Conservation (phyloP, 2,113 vertebrate genomes). For the Spea bombifrons region DNA sequence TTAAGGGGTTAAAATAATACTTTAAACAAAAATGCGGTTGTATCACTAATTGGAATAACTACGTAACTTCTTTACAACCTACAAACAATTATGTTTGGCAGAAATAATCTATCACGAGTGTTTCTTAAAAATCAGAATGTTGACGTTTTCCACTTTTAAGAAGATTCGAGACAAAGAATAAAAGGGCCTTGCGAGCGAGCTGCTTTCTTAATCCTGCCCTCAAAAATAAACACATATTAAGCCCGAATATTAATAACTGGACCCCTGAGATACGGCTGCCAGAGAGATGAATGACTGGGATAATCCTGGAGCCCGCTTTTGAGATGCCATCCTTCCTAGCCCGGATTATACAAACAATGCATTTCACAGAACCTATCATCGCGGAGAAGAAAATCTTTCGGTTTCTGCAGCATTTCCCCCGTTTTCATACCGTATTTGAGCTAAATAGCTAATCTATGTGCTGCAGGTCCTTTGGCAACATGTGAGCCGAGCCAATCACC, state of each 20-base stretch:
- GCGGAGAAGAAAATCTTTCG: neutral
- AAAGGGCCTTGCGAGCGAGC: no score
- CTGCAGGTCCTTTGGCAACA: neutral
- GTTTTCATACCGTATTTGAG: neutral
- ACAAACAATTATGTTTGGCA: no score
- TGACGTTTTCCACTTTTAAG: no score
- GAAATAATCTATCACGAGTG: no score
- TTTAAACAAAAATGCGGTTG: no score
- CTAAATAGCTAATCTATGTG: neutral
- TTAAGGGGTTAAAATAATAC: no score
- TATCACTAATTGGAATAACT: no score
- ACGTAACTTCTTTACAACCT: no score
- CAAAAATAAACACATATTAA: neutral
- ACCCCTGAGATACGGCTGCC: neutral
- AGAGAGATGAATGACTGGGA: neutral
- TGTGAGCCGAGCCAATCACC: neutral
- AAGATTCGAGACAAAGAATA: no score
- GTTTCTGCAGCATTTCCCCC: neutral
- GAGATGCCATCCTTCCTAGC: conserved; percentile 19
- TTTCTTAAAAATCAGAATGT: no score
- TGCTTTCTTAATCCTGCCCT: no score
- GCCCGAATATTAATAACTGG: neutral
- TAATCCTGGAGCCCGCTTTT: neutral
- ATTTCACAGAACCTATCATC: neutral
- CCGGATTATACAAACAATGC: conserved; percentile 32